A percentile compares a stretch with the other conserved stretches of the same genome.
Conservation (phyloP, 92 coral and sea anemone genomes). For the Paramuricea clavata region DNA sequence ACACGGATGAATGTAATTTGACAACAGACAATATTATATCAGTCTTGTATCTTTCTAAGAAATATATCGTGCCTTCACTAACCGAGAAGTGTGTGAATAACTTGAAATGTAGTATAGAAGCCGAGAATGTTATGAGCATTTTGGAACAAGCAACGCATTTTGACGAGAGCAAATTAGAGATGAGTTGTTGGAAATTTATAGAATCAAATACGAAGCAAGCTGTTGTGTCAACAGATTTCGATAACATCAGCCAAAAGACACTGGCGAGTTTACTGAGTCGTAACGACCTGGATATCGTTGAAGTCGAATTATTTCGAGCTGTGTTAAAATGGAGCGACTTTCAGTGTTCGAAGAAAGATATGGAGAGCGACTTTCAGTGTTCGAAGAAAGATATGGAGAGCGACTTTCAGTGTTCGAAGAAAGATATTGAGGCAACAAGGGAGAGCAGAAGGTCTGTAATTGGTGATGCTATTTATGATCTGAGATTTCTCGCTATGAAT, state of each 20-base stretch:
- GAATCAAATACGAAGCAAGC: slow-evolving; percentile 63
- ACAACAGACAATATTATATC: slow-evolving; percentile 67
- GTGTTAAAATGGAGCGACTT: slow-evolving; percentile 73
- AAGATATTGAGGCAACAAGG: slow-evolving; percentile 48
- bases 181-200: slow-evolving; percentile 70
- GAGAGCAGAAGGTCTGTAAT: slow-evolving; percentile 63
- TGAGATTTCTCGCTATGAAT: slow-evolving; percentile 72
- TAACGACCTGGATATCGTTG: slow-evolving; percentile 63
- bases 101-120: slow-evolving; percentile 52
- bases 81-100: slow-evolving; percentile 63
- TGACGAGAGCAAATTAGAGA: slow-evolving; percentile 62
- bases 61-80: slow-evolving; percentile 70
- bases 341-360: too few relatives aligned
- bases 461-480: slow-evolving; percentile 30
- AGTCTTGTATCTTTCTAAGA: slow-evolving; percentile 73
- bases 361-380: too few relatives aligned
- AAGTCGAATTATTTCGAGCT: slow-evolving; percentile 68
- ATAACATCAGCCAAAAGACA: slow-evolving; percentile 62
- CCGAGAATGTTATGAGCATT: slow-evolving; percentile 60
- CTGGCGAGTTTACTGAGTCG: slow-evolving; percentile 65
- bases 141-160: slow-evolving; percentile 68
- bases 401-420: too few relatives aligned
- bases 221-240: slow-evolving; percentile 62
- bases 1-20: slow-evolving; percentile 68
- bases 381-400: too few relatives aligned